Evolutionary conservation across 2,797 vertebrate species (phyloP).

Genomic region (Anolis apletophallus): DNA sequence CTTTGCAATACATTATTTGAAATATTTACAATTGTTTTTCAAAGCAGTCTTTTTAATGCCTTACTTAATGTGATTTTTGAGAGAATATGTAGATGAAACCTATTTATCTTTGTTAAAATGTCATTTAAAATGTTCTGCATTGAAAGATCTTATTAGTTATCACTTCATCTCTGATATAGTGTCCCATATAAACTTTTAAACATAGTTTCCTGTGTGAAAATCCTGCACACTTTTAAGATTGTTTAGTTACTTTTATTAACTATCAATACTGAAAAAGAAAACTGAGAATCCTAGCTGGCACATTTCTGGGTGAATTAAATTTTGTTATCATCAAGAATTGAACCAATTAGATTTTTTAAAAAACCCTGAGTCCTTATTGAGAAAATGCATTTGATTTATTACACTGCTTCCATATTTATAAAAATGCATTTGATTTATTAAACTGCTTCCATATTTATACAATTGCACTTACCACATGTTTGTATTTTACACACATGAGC

Average conservation of each 20-base stretch:
- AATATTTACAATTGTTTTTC: not conserved
- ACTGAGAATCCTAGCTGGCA: not conserved
- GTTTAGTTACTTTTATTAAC: not conserved
- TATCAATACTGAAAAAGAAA: not conserved
- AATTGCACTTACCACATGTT: not conserved
- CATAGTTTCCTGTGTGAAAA: not conserved
- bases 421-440: not conserved
- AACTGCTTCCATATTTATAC: not conserved
- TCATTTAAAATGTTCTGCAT: not conserved
- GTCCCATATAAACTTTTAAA: not conserved
- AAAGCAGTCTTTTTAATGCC: not conserved
- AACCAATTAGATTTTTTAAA: not conserved
- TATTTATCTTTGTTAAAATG: not conserved
- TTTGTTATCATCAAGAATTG: not conserved
- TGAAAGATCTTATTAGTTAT: not conserved
- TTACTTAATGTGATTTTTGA: not conserved
- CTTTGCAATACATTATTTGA: not conserved
- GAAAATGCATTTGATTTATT: not conserved
- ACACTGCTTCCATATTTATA: not conserved
- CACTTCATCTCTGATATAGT: not conserved
- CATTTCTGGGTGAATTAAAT: not conserved
- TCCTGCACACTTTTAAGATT: not conserved
- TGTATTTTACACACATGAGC: not conserved
- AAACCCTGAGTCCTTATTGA: not conserved
- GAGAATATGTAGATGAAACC: not conserved